A percentile compares a stretch with the other conserved stretches of the same genome.
phyloP scores from a whole-genome alignment of 2,888 invertebrate genomes.

The Pteria penguin region DNA sequence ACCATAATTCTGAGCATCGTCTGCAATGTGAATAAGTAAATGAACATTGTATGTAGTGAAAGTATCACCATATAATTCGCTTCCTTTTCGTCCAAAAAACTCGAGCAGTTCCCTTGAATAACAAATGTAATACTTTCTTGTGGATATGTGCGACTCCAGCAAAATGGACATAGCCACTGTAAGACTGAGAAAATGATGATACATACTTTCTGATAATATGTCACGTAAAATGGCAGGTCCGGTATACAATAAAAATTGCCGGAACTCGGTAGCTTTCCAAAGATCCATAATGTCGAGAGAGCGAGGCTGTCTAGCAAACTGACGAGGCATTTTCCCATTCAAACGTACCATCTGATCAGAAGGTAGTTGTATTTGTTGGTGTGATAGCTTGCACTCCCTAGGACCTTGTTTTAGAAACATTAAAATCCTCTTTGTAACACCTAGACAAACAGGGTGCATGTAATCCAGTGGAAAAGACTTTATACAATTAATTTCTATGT shows the following conservation, averaged over 20 bases:
- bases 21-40: slow-evolving; percentile 36
- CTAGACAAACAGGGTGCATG: slow-evolving; percentile 72
- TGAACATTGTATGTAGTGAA: slow-evolving; percentile 54
- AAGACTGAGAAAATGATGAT: slow-evolving; percentile 44
- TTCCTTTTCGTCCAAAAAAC: slow-evolving; percentile 33
- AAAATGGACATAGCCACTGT: slow-evolving; percentile 40
- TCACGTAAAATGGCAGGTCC: slow-evolving; percentile 48
- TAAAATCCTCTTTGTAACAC: slow-evolving; percentile 68
- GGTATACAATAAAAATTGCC: slow-evolving; percentile 66
- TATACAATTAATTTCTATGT: slow-evolving; percentile 32
- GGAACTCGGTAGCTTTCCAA: slow-evolving; percentile 73
- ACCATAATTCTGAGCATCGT: slow-evolving; percentile 43
- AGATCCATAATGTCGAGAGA: slow-evolving; percentile 55
- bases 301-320: slow-evolving; percentile 68
- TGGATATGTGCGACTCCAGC: slow-evolving; percentile 6
- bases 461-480: slow-evolving; percentile 50
- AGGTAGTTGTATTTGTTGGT: not conserved
- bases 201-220: slow-evolving; percentile 26
- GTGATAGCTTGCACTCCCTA: slow-evolving; percentile 17
- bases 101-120: slow-evolving; percentile 42
- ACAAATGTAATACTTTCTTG: slow-evolving; percentile 27
- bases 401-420: slow-evolving; percentile 58
- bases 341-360: slow-evolving; percentile 17
- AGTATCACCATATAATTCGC: slow-evolving; percentile 36
- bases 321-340: slow-evolving; percentile 37